Evolutionary conservation across 2,113 vertebrate genomes (phyloP), one percentile per base, ranked within the genome.

Genomic region (Hemiprocne comata): DNA sequence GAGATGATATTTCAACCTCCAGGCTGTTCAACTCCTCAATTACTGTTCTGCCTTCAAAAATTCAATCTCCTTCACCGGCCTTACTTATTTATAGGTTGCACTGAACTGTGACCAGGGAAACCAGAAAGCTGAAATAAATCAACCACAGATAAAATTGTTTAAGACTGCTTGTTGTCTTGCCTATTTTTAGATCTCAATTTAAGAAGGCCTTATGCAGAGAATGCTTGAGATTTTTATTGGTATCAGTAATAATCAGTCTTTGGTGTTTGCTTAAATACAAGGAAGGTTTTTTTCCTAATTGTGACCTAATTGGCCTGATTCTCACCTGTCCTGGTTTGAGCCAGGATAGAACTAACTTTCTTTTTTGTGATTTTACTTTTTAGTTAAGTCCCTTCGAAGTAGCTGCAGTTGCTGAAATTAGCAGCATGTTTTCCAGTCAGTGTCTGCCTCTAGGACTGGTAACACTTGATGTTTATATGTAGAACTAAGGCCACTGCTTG

Each of bases 41-140:
- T 95, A 78, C 83, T 87, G 57, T 64, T 92, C 57, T 72, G 80
- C 76, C 51, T 88, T 94, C 90, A 93, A 94, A 96, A 94, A 96
- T 94, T 93, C 92, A 94, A 95, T 96, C 92, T 96, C 62, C 48
- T 94, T 83, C 53, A 31, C 72, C 50, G 54, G 72, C 69, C 69
- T 94, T 81, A 93, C 83, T 90, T 95, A 92, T 93, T 96, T 93
- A 93, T 93, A 83, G 83, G 28, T 84, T 82, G 72, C 83, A 75
- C 69, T 93, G 92, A 92, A 88, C 90, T 96, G 88, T 0, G 1
- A 92, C 92, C 53, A 90, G 76, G 58, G 82, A 86, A 53, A 93
- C 44, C 76, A 94, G 88, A 81, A 88, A 80, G 79, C 88, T 0
- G 16, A 89, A 84, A 95, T 93, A 86, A 93, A 94, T 97, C 94